A percentile compares a stretch with the other conserved stretches of the same genome.
phyloP scores from a whole-genome alignment of 2,888 invertebrate genomes.

The Drosophila macrospina region DNA sequence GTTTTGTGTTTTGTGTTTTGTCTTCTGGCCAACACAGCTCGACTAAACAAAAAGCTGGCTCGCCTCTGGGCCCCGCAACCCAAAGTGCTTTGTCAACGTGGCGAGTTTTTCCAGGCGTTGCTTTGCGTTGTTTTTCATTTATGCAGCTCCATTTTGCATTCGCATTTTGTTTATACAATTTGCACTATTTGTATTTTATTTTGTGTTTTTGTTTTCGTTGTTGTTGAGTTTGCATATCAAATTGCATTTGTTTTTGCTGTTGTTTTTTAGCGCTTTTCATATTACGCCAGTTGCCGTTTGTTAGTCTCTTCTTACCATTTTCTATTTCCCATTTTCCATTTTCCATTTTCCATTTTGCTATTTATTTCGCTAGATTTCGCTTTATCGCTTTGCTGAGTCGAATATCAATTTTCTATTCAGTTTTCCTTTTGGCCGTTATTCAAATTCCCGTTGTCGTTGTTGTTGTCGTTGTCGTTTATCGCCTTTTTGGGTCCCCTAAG shows the following conservation, averaged over 20 bases:
- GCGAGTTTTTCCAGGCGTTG: constrained; percentile 34
- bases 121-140: constrained; percentile 39
- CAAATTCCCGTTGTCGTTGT: constrained; percentile 48
- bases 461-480: constrained; percentile 51
- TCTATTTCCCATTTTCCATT: neutral
- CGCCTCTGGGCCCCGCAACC: neutral
- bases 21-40: neutral
- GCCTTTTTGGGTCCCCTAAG: constrained; percentile 51
- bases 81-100: constrained; percentile 15
- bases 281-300: neutral
- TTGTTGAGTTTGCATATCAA: constrained; percentile 66
- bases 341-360: constrained; percentile 17
- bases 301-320: constrained; percentile 13
- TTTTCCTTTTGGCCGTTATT: constrained; percentile 29
- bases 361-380: constrained; percentile 32
- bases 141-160: constrained; percentile 41
- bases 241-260: constrained; percentile 55
- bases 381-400: constrained; percentile 26
- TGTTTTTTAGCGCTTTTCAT: constrained; percentile 16
- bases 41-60: constrained; percentile 23
- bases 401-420: constrained; percentile 44
- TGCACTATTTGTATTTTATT: constrained; percentile 27
- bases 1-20: too few species aligned
- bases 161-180: constrained; percentile 41
- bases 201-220: neutral